phyloP scores from a whole-genome alignment of 2,797 vertebrate species.

The Enteromius thamalakanensis region DNA sequence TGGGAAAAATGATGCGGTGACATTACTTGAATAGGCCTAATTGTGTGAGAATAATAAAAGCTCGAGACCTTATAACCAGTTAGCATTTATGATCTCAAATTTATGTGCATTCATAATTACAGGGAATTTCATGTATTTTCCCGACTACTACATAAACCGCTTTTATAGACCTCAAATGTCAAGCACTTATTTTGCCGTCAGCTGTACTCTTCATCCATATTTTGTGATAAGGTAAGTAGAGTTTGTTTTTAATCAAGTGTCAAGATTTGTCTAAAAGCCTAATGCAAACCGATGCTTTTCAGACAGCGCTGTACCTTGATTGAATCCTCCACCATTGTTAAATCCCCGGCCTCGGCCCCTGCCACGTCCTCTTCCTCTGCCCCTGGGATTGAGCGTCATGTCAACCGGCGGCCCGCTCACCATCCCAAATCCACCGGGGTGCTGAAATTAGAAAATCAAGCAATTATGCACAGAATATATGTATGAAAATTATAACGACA shows the following conservation, averaged over 20 bases:
- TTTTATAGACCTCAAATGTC: too few species aligned
- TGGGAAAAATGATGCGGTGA: too few species aligned
- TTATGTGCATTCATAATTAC: too few species aligned
- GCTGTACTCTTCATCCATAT: background rate
- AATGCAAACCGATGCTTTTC: background rate
- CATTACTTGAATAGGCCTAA: too few species aligned
- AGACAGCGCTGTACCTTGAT: constrained; percentile 72
- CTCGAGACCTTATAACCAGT: too few species aligned
- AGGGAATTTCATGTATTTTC: too few species aligned
- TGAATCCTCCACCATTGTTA: constrained; percentile 90
- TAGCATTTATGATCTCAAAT: too few species aligned
- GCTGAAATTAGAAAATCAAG: constrained; percentile 65
- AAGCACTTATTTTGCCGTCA: too few species aligned
- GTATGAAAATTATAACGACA: background rate
- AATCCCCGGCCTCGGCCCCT: constrained; percentile 88
- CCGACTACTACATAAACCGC: too few species aligned
- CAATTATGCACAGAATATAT: background rate
- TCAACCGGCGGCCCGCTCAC: constrained; percentile 78
- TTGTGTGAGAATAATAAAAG: too few species aligned
- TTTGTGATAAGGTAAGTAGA: too few species aligned
- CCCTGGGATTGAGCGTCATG: constrained; percentile 76
- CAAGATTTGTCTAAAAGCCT: background rate
- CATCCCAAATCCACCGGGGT: constrained; percentile 85
- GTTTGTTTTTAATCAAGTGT: too few species aligned
- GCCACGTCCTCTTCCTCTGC: constrained; percentile 86